Evolutionary conservation across 1,140 invertebrate genomes (phyloP), one percentile per base, ranked within the genome.

Genomic region (Drosophila ohnishii): DNA sequence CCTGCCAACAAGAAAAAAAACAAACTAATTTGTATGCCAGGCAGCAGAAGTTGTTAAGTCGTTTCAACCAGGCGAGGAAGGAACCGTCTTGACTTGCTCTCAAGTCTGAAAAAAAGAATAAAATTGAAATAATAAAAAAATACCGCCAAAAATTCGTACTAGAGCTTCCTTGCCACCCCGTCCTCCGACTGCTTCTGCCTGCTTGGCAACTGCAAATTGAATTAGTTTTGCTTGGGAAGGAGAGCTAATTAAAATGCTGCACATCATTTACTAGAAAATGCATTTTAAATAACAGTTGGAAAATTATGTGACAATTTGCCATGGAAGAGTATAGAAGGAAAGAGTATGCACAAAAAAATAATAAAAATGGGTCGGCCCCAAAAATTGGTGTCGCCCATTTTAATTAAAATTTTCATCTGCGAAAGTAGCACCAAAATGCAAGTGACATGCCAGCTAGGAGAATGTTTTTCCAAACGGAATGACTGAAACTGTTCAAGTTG

Each of bases 21-120:
- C 16, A 76, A 77, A 71, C 84, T 87, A 87, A 87, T 87, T 87
- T 87, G 84, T 87, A 87, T 87, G 83, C 83, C 76, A 71, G 32
- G 64, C 76, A 71, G 61, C 73, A 80, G 56, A 66, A 80, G 67
- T 83, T 80, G 84, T 79, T 88, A 79, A 65, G 80, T 87, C 83
- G 60, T 80, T 75, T 84, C 71, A 84, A 75, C 77, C 75, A 87
- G 79, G 58, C 76, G 44, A 58, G 35, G 53, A 45, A 48, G 22
- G 30, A 65, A 59, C n/a, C 57, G 51, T 65, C 75, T 69, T 69
- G 45, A 55, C 63, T 77, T 63, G 58, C 83, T 87, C 82, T 82
- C 79, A 86, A 88, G 83, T 87, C 70, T 19, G 25, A 40, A 48
- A 47, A 45, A 55, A 2, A 6, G 39, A 71, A 70, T 25, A 70